Base-by-base conservation (phyloP, 2,797 vertebrate genomes). In the Buphagus erythrorhynchus region DNA sequence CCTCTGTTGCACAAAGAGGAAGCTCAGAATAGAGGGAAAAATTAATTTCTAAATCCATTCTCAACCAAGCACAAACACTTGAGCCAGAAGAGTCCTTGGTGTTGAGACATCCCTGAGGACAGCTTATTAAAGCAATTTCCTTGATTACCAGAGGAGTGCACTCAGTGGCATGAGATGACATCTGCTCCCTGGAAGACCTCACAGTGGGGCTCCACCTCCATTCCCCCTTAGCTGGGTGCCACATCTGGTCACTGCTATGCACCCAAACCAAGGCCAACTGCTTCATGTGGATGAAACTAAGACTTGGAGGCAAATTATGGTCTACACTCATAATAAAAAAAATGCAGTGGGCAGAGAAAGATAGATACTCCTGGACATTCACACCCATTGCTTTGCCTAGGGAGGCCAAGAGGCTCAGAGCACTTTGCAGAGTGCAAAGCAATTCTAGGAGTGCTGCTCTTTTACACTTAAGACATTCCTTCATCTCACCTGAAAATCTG, bases 101-200 rank as follows among this genome's bases (percentile, higher is more conserved):
- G 35, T 58, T 91, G 66, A 91, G 73, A 81, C 33, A 77, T 20
- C 54, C 77, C 48, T 42, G 38, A 68, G 81, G 43, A 83, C 58
- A 82, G 83, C 52, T 93, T 92, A 66, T 78, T 87, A 93, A 90
- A 81, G 63, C 51, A 62, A 83, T 86, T 93, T 89, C 13, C 15
- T 38, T 61, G 54, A 88, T 88, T 77, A 88, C 16, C 29, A 72
- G 63, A 61, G 73, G 54, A 87, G 68, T 54, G 26, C n/a, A 29
- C 78, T 68, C 78, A 59, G 57, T 43, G 29, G 65, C 42, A 54
- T 2, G 5, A 57, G 51, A 71, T 36, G 79, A 75, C 48, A 68
- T 63, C 43, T 90, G 76, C 54, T 93, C 22, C 42, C n/a, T 59
- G 66, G 40, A 36, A 88, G 18, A 45, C 21, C 36, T 93, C 49